A percentile compares a stretch with the other conserved stretches of the same genome.
These are phyloP conservation scores for Drosophila paucipuncta DNA, from an alignment of 2,888 invertebrate species.

Conservation along the genomic window DNA sequence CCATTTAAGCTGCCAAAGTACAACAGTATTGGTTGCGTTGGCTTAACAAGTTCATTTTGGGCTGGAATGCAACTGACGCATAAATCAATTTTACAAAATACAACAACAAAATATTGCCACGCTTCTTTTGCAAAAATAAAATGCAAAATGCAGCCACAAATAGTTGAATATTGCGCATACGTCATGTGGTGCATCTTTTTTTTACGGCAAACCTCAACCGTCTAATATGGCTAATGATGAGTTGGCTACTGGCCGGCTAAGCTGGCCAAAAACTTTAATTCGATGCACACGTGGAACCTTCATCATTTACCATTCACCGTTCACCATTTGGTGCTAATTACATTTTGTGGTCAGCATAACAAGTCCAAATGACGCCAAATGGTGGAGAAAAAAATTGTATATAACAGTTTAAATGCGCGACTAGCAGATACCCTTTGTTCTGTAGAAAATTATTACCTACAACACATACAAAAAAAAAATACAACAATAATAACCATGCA, in stretches of 20 bases:
- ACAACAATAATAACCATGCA: background rate
- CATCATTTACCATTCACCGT: slow-evolving; percentile 55
- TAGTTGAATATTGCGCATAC: slow-evolving; percentile 50
- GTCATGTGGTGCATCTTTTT: slow-evolving; percentile 20
- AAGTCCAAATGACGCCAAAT: slow-evolving; percentile 57
- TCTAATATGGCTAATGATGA: slow-evolving; percentile 30
- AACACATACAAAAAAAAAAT: background rate
- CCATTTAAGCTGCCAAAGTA: slow-evolving; percentile 63
- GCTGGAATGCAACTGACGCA: slow-evolving; percentile 30
- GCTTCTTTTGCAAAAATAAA: background rate
- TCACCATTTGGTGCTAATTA: slow-evolving; percentile 78
- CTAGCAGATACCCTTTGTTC: slow-evolving; percentile 2
- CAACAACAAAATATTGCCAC: slow-evolving; percentile 24
- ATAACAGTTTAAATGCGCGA: background rate
- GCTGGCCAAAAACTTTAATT: background rate
- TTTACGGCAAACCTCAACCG: background rate
- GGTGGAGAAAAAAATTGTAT: slow-evolving; percentile 13
- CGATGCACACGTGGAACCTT: slow-evolving; percentile 3
- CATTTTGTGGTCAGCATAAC: slow-evolving; percentile 79
- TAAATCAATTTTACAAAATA: slow-evolving; percentile 58
- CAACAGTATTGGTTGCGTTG: slow-evolving; percentile 30
- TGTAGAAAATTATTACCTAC: background rate
- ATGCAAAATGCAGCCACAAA: slow-evolving; percentile 26
- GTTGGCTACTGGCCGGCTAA: slow-evolving; percentile 5
- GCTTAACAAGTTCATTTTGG: slow-evolving; percentile 75